Conservation (phyloP, 2,888 invertebrate genomes). For the Sylvicola cinctus region DNA sequence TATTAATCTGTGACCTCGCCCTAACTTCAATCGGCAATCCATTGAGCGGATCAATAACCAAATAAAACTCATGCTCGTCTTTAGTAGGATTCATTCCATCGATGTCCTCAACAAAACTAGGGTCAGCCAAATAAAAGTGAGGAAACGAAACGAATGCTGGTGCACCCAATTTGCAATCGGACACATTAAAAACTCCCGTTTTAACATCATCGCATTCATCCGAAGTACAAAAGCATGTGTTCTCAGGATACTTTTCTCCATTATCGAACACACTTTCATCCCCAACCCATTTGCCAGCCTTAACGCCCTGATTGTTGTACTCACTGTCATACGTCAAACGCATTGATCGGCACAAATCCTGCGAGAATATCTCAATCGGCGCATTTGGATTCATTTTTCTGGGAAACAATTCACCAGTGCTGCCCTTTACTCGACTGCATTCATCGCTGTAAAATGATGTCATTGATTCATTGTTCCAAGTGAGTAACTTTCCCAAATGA, state of each 20-base stretch:
- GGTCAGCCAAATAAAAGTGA: constrained; percentile 58
- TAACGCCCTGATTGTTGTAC: constrained; percentile 11
- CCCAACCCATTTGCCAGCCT: constrained; percentile 26
- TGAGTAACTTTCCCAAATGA: constrained; percentile 42
- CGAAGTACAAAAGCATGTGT: constrained; percentile 45
- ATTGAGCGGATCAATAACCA: constrained; percentile 51
- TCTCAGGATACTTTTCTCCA: constrained; percentile 32
- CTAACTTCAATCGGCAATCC: constrained; percentile 56
- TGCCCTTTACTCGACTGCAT: constrained; percentile 50
- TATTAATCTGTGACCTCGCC: constrained; percentile 61
- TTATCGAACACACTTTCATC: constrained; percentile 52
- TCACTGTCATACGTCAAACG: constrained; percentile 14
- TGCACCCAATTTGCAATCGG: constrained; percentile 54
- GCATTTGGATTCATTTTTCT: constrained; percentile 30
- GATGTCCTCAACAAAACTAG: constrained; percentile 37
- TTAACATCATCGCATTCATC: constrained; percentile 28
- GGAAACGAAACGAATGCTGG: constrained; percentile 67
- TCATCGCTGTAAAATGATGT: constrained; percentile 33
- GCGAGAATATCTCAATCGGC: constrained; percentile 42
- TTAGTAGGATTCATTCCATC: constrained; percentile 43
- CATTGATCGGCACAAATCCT: constrained; percentile 61
- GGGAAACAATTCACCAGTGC: constrained; percentile 64
- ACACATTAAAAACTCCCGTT: constrained; percentile 48
- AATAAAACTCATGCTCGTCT: constrained; percentile 38
- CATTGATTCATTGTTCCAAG: constrained; percentile 42